Conservation (phyloP, 2,888 invertebrate species). For the Chironomus tentans region DNA sequence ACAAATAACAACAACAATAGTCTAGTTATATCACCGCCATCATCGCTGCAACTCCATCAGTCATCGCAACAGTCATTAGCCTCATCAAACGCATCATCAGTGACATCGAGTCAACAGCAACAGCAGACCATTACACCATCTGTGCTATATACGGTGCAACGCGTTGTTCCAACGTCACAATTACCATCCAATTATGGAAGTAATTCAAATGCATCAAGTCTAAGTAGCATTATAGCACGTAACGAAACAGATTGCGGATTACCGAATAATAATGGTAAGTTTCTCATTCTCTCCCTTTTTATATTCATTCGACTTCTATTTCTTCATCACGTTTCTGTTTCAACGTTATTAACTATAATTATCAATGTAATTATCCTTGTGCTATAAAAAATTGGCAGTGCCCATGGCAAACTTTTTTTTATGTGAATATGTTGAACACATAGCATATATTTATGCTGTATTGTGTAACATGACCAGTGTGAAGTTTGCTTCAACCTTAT, state of each 20-base stretch:
- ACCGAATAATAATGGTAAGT: constrained; percentile 25
- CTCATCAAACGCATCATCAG: constrained; percentile 31
- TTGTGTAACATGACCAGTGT: no score
- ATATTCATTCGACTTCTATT: background rate
- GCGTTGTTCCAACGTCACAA: constrained; percentile 42
- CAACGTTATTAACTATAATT: constrained; percentile 15
- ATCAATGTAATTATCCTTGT: constrained; percentile 8
- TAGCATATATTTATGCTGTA: no score
- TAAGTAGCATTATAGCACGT: constrained; percentile 37
- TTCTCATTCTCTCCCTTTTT: background rate
- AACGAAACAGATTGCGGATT: constrained; percentile 32
- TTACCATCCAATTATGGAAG: constrained; percentile 39
- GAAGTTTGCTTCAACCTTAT: no score
- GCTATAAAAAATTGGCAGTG: constrained; percentile 5
- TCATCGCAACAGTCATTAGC: constrained; percentile 28
- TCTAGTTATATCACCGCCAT: constrained; percentile 26
- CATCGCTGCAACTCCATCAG: constrained; percentile 20
- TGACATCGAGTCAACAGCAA: constrained; percentile 31
- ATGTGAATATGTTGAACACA: no score
- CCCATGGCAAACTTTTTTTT: background rate
- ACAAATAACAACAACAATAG: constrained; percentile 28
- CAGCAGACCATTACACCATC: constrained; percentile 32
- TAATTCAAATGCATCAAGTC: constrained; percentile 41
- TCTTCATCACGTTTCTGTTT: background rate
- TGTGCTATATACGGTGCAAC: constrained; percentile 41